phyloP scores from a whole-genome alignment of 2,888 invertebrate genomes.

The Ormia ochracea region DNA sequence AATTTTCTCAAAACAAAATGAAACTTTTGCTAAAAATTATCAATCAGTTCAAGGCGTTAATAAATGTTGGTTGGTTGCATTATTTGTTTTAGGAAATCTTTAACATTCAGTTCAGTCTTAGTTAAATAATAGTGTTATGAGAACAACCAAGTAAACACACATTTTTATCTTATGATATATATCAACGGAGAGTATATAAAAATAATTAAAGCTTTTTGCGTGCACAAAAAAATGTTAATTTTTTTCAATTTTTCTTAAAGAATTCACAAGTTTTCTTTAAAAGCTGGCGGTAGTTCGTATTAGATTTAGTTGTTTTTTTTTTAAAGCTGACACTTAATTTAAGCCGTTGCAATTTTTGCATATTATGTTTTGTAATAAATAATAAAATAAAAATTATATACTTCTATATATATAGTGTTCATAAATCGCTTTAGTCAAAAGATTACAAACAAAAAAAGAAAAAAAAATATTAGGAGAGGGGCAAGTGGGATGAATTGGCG shows the following conservation, averaged over 20 bases:
- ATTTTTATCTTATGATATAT: not conserved
- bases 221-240: not conserved
- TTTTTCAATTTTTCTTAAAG: constrained; percentile 56
- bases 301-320: not conserved
- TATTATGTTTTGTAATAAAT: constrained; percentile 2
- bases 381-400: no score
- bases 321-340: constrained; percentile 23
- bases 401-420: no score
- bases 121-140: constrained; percentile 43
- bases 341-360: constrained; percentile 1
- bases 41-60: not conserved
- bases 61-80: not conserved
- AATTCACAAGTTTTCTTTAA: constrained; percentile 34
- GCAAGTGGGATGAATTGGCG: no score
- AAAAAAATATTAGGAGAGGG: no score
- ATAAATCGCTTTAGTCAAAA: no score
- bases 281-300: not conserved
- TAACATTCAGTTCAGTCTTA: constrained; percentile 56
- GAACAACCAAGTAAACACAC: not conserved
- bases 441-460: no score
- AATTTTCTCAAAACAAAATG: not conserved
- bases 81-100: constrained; percentile 6
- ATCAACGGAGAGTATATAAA: not conserved
- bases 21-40: not conserved
- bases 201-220: not conserved